Percentiles rank a stretch among this genome's conserved stretches.
These are phyloP conservation scores for Leptosomus discolor DNA, from an alignment of 2,113 vertebrate genomes.

Conservation along the genomic window DNA sequence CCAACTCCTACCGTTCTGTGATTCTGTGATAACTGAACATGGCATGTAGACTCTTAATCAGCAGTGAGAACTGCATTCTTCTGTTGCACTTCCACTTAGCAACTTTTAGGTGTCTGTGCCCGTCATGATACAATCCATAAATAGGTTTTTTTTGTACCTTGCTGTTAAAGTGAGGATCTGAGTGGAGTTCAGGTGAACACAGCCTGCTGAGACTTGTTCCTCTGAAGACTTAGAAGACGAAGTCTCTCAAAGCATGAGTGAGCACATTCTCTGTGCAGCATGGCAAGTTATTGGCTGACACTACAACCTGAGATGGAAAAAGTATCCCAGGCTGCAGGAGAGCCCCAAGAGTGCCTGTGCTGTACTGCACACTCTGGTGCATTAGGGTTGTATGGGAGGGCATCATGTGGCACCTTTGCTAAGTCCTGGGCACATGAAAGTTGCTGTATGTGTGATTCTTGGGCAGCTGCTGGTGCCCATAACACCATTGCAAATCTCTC, in stretches of 20 bases:
- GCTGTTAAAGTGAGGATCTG: not conserved
- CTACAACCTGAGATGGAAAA: not conserved
- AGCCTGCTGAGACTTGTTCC: not conserved
- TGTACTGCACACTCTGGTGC: not conserved
- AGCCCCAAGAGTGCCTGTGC: not conserved
- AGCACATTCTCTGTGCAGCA: not conserved
- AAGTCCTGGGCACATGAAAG: not conserved
- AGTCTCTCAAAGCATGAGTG: not conserved
- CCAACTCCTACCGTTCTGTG: too few relatives aligned
- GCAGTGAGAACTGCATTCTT: not conserved
- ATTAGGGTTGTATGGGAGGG: not conserved
- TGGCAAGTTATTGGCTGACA: not conserved
- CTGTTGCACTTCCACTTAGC: not conserved
- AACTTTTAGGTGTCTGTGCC: not conserved
- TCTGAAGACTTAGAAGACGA: not conserved
- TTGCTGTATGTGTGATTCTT: not conserved
- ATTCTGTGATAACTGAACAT: rapidly evolving
- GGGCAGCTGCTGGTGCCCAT: not conserved
- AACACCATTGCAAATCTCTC: not conserved
- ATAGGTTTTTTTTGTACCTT: not conserved
- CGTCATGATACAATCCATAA: not conserved
- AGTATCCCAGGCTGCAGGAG: not conserved
- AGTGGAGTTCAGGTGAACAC: not conserved
- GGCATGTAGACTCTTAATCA: not conserved
- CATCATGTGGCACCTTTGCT: not conserved